Evolutionary conservation across 2,888 invertebrate genomes (phyloP).

Genomic region (Drosophila setosimentum): DNA sequence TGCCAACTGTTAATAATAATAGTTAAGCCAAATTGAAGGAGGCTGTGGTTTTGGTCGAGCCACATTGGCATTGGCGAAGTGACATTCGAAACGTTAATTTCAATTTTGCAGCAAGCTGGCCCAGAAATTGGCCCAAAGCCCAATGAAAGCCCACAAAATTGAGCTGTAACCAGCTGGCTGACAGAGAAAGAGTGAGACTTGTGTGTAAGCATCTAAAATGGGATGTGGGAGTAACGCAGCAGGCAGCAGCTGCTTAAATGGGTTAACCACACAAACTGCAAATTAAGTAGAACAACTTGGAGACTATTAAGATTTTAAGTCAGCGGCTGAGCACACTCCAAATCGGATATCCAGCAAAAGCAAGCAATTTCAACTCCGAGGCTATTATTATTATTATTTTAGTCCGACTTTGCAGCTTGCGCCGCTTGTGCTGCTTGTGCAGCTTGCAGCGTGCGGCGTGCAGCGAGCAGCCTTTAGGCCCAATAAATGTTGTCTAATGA

Average conservation of each 20-base stretch:
- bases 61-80: slow-evolving; percentile 21
- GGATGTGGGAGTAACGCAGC: slow-evolving; percentile 2
- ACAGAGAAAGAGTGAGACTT: background rate
- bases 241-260: slow-evolving; percentile 57
- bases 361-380: slow-evolving; percentile 36
- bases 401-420: slow-evolving; percentile 2
- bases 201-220: background rate
- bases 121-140: slow-evolving; percentile 11
- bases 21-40: slow-evolving; percentile 56
- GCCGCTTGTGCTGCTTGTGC: background rate
- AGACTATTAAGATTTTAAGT: slow-evolving; percentile 33
- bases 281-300: slow-evolving; percentile 39
- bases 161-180: slow-evolving; percentile 31
- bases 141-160: slow-evolving; percentile 43
- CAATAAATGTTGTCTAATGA: slow-evolving; percentile 26
- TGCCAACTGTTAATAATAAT: slow-evolving; percentile 53
- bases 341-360: slow-evolving; percentile 13
- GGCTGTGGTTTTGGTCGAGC: slow-evolving; percentile 20
- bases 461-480: slow-evolving; percentile 24
- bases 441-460: background rate
- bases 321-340: background rate
- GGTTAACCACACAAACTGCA: slow-evolving; percentile 55
- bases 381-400: slow-evolving; percentile 44
- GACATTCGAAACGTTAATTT: slow-evolving; percentile 62
- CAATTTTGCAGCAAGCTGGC: slow-evolving; percentile 48